Evolutionary conservation across 2,113 vertebrate genomes (phyloP), one percentile per base, ranked within the genome.

Genomic region (Caloenas nicobarica): DNA sequence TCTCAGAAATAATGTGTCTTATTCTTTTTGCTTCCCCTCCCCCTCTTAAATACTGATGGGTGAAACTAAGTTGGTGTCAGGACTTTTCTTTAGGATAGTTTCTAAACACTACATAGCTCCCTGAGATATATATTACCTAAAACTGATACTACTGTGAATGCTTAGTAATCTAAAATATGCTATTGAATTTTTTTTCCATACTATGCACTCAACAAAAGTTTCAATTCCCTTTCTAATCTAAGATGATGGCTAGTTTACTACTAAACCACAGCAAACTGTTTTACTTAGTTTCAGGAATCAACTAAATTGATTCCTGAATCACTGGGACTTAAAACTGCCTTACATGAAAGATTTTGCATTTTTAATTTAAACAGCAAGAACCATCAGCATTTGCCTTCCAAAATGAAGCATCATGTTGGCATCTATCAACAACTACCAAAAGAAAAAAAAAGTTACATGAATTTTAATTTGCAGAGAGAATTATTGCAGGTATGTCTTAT

Each of bases 401-500:
- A 34, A 90, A 78, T 34, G 53, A 89, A 94, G 57, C 70, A 86
- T 81, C 89, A 60, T 9, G 29, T 33, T 93, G 78, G 77, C 85
- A 77, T 78, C 72, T 91, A 84, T 85, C 92, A 95, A 94, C 84
- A 88, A 66, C 34, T 56, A 71, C 21, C n/a, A 46, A 40, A 81
- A 88, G 26, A 86, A 44, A 92, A 61, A 53, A 56, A 64, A 82
- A 51, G 38, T 54, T 66, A 91, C 3, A 4, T 71, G 78, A 76
- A 81, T 71, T 80, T 62, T 74, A 84, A 89, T 58, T 91, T 70
- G 65, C 72, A 76, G 91, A 36, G 64, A 64, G 54, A 91, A 95
- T 96, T 95, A 86, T 84, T 90, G 79, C 74, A 56, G 76, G 89
- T 91, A 86, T 72, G 91, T 86, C 92, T 94, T 81, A 88, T 89